These are phyloP conservation scores for Pinna nobilis DNA, from an alignment of 1,140 invertebrate species.

Conservation along the genomic window DNA sequence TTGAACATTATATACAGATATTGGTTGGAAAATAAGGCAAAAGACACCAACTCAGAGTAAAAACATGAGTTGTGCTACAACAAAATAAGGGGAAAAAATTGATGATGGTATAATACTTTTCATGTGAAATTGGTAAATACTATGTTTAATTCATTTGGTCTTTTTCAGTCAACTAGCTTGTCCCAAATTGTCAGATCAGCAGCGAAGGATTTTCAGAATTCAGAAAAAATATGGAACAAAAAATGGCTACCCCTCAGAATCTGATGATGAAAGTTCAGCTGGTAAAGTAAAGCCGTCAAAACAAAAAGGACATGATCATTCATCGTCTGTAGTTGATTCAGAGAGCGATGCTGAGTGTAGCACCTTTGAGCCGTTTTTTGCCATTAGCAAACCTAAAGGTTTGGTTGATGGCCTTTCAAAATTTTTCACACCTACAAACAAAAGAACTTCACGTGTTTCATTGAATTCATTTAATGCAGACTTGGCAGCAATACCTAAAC, in stretches of 20 bases:
- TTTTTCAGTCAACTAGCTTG: slow-evolving; percentile 45
- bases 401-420: slow-evolving; percentile 72
- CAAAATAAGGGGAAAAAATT: too few species aligned
- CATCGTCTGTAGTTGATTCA: slow-evolving; percentile 61
- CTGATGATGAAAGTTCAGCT: slow-evolving; percentile 46
- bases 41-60: too few species aligned
- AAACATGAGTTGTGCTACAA: too few species aligned
- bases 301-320: slow-evolving; percentile 23
- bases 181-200: slow-evolving; percentile 43
- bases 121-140: too few species aligned
- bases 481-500: slow-evolving; percentile 47
- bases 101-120: too few species aligned
- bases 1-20: too few species aligned
- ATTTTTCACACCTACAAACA: slow-evolving; percentile 74
- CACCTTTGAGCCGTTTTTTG: slow-evolving; percentile 64
- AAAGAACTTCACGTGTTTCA: slow-evolving; percentile 72
- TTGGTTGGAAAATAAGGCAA: too few species aligned
- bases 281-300: slow-evolving; percentile 53
- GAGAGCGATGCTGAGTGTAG: slow-evolving; percentile 53
- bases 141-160: too few species aligned
- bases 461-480: slow-evolving; percentile 61
- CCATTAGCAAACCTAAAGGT: slow-evolving; percentile 69
- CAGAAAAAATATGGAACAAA: slow-evolving; percentile 46
- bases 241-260: slow-evolving; percentile 46
- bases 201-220: slow-evolving; percentile 35